Conservation (phyloP, 2,113 vertebrate genomes). For the Siniperca knerii region DNA sequence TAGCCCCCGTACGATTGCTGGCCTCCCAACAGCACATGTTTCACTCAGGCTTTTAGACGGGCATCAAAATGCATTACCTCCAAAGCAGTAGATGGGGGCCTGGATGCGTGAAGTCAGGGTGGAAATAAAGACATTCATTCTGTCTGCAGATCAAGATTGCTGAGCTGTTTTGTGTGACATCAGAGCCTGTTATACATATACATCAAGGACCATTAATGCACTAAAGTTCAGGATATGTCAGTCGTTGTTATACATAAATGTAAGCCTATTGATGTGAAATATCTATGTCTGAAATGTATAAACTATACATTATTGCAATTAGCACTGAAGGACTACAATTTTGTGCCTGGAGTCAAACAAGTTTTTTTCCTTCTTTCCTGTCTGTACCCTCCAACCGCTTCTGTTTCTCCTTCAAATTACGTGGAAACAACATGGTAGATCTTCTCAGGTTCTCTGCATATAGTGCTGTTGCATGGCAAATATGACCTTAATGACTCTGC, state of each 20-base stretch:
- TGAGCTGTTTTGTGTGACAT: slow-evolving; percentile 40
- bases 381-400: slow-evolving; percentile 13
- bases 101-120: slow-evolving; percentile 47
- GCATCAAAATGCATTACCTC: slow-evolving; percentile 78
- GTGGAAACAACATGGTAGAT: slow-evolving; percentile 39
- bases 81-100: slow-evolving; percentile 47
- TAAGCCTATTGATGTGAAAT: not conserved
- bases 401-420: slow-evolving; percentile 49
- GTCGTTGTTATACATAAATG: not conserved
- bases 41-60: slow-evolving; percentile 73
- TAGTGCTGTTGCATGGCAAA: slow-evolving; percentile 61
- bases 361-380: not conserved
- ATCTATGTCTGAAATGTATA: not conserved
- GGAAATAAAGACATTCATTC: slow-evolving; percentile 75
- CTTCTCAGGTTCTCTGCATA: slow-evolving; percentile 27
- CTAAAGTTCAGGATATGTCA: not conserved
- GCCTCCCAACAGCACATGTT: slow-evolving; percentile 70
- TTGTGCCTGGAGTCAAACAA: not conserved
- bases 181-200: slow-evolving; percentile 10
- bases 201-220: slow-evolving; percentile 9
- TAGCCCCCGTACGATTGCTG: slow-evolving; percentile 68
- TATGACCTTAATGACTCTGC: slow-evolving; percentile 72
- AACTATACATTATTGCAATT: not conserved
- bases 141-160: slow-evolving; percentile 34
- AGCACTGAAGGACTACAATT: not conserved